A percentile compares a stretch with the other conserved stretches of the same genome.
Conservation (phyloP, 1,140 invertebrate species). For the Globodera ellingtonae region DNA sequence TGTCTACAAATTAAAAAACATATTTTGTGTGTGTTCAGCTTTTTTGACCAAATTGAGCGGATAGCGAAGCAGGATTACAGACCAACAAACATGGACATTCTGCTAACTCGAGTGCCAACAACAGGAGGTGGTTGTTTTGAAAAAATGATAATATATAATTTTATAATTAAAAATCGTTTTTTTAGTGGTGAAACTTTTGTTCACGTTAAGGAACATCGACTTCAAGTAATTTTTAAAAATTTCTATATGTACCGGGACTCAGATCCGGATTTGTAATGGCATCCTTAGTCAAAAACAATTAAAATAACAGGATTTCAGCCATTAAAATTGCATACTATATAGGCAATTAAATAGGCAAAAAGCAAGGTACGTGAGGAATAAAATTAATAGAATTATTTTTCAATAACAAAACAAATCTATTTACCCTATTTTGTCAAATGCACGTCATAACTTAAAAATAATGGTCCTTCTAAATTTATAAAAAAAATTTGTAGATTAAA, state of each 20-base stretch:
- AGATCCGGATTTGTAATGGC: too few relatives aligned
- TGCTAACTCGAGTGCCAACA: slow-evolving; percentile 90
- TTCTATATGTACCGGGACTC: too few relatives aligned
- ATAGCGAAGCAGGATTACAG: slow-evolving; percentile 73
- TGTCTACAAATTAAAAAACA: background rate
- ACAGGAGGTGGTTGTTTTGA: slow-evolving; percentile 68
- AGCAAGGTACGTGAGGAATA: too few relatives aligned
- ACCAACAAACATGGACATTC: slow-evolving; percentile 82
- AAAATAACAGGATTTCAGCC: too few relatives aligned
- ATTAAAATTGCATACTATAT: too few relatives aligned
- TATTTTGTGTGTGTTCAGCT: slow-evolving; percentile 37
- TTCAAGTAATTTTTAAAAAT: slow-evolving; percentile 41
- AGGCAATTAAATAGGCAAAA: too few relatives aligned
- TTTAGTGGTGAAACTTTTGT: slow-evolving; percentile 85
- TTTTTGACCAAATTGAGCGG: slow-evolving; percentile 83
- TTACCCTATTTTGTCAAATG: background rate
- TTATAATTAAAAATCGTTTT: background rate
- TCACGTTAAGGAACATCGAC: slow-evolving; percentile 69
- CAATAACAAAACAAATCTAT: too few relatives aligned
- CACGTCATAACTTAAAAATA: background rate
- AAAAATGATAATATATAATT: too few relatives aligned
- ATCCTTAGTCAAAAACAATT: too few relatives aligned
- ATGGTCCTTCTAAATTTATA: too few relatives aligned
- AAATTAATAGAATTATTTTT: too few relatives aligned
- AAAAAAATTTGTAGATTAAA: too few relatives aligned